A percentile compares a stretch with the other conserved stretches of the same genome.
Conservation (phyloP, 2,113 vertebrate genomes). For the Chiloscyllium plagiosum region DNA sequence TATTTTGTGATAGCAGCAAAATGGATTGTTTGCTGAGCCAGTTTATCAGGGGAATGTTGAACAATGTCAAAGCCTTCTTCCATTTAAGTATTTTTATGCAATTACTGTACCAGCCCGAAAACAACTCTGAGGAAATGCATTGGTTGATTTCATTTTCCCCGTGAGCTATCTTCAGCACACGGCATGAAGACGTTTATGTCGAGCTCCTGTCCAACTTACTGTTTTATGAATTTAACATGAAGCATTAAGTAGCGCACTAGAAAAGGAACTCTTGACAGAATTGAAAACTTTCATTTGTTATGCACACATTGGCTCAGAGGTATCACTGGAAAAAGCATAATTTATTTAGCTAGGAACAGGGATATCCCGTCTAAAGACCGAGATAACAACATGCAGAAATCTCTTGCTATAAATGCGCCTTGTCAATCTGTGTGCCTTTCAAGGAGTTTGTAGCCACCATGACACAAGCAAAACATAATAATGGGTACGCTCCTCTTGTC, state of each 20-base stretch:
- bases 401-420: background rate
- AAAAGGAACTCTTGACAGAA: background rate
- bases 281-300: background rate
- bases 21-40: no score
- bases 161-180: background rate
- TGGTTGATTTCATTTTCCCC: background rate
- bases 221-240: background rate
- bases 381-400: background rate
- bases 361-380: background rate
- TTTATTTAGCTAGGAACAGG: background rate
- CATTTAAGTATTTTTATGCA: background rate
- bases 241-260: background rate
- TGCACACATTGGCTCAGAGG: background rate
- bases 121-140: background rate
- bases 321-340: background rate
- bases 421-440: background rate
- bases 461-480: background rate
- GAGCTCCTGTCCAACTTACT: background rate
- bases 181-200: background rate
- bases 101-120: background rate
- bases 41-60: no score
- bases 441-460: background rate
- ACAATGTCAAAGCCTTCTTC: background rate
- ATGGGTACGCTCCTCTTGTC: background rate
- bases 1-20: no score